A percentile compares a stretch with the other conserved stretches of the same genome.
Evolutionary conservation across 2,113 vertebrate species (phyloP).

Genomic region (Alexandromys fortis): DNA sequence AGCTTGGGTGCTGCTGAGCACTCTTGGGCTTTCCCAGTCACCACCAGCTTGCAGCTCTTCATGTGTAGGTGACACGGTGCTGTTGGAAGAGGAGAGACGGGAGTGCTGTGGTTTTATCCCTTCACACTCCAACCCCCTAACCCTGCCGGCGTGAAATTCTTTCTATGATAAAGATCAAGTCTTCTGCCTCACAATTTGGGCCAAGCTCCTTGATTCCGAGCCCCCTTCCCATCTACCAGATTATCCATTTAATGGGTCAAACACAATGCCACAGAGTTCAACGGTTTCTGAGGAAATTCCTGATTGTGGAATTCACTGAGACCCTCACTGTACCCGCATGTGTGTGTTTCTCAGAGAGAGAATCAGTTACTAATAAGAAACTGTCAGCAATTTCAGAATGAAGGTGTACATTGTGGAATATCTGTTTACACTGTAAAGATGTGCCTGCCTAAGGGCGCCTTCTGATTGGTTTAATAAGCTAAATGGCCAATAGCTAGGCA

Average conservation of each 20-base stretch:
- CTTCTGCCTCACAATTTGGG: not conserved
- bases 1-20: not conserved
- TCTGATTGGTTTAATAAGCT: not conserved
- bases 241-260: not conserved
- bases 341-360: not conserved
- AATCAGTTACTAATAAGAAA: not conserved
- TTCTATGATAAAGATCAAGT: not conserved
- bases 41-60: not conserved
- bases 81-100: not conserved
- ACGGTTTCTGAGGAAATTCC: not conserved
- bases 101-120: not conserved
- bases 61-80: not conserved
- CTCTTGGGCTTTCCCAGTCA: not conserved
- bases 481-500: not conserved
- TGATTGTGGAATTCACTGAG: not conserved
- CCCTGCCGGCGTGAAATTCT: not conserved
- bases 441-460: not conserved
- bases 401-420: not conserved
- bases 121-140: no score
- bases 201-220: not conserved
- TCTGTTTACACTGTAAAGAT: not conserved
- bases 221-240: not conserved
- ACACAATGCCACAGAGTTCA: not conserved
- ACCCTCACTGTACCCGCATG: not conserved
- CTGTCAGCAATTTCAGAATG: not conserved